These are phyloP conservation scores for Mormyrus lacerda DNA, from an alignment of 2,113 vertebrate genomes.

Conservation along the genomic window DNA sequence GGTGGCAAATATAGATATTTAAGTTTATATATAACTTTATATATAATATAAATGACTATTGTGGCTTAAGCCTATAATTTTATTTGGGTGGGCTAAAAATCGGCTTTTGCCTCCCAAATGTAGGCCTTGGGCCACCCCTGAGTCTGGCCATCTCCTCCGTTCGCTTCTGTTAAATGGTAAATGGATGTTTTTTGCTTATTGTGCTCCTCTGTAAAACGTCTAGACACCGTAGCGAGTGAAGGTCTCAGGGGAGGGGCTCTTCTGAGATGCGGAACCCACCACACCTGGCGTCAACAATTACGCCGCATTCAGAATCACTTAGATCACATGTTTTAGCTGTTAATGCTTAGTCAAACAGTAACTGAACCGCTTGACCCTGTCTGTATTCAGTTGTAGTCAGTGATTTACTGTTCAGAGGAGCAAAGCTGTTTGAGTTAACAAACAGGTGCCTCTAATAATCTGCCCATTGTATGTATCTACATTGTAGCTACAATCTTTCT, in stretches of 20 bases:
- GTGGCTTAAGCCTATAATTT: background rate
- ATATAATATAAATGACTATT: background rate
- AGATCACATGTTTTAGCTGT: background rate
- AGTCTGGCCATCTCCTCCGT: background rate
- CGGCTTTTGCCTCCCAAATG: background rate
- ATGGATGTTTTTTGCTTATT: background rate
- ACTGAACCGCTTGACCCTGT: background rate
- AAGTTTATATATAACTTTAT: background rate
- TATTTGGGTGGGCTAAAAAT: background rate
- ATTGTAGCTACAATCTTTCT: background rate
- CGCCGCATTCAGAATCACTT: background rate
- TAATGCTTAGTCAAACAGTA: background rate
- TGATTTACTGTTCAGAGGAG: background rate
- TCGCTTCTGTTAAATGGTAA: background rate
- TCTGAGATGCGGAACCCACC: background rate
- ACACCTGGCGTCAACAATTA: background rate
- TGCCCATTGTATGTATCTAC: background rate
- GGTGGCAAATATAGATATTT: background rate
- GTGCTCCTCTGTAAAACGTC: background rate
- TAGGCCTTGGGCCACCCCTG: background rate
- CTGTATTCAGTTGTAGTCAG: background rate
- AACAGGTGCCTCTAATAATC: background rate
- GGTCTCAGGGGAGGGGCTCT: background rate
- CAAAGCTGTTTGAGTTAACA: background rate
- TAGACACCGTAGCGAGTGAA: background rate